Base-by-base conservation (phyloP, 2,797 vertebrate species). In the Eulemur mongoz region DNA sequence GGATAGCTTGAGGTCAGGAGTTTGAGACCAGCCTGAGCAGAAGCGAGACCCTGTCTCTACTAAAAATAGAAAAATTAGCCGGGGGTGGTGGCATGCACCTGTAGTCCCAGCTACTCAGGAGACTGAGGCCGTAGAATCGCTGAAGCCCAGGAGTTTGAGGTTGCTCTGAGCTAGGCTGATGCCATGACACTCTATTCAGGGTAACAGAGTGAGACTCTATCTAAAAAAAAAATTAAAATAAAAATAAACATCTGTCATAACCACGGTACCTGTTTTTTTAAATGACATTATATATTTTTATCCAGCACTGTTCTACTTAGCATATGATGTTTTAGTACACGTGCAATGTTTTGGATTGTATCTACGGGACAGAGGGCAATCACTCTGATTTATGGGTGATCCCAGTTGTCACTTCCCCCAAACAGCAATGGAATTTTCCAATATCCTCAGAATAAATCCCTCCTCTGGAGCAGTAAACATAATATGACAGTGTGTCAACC, bases 391-490 rank as follows among this genome's bases (percentile, higher is more conserved):
- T 98, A 98, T 97, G 96, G 87, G 94, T 63, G 95, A 97, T 98
- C 97, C 95, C 90, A 91, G 97, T 97, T 98, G 98, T 97, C 98
- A 87, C 95, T 98, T 96, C 93, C 91, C 88, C 96, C 96, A 98
- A 98, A 97, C 57, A 97, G 91, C 98, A 96, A 86, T 98, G 98
- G 98, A 99, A 98, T 98, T 98, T 98, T 98, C 98, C 98, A 98
- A 98, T 98, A 98, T 98, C 97, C 98, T 98, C 83, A 91, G 97
- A 98, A 97, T 97, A 98, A 98, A 98, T 98, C 97, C 97, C 97
- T 97, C 97, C 92, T 97, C 89, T 97, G 98, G 98, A 98, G 97
- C 97, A 98, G 98, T 98, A 98, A 98, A 98, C 95, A 98, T 96
- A 98, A 97, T 84, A 98, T 95, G 98, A 98, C 97, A 98, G 97